These are phyloP conservation scores for Falco biarmicus DNA, from an alignment of 2,797 vertebrate species.

Conservation along the genomic window DNA sequence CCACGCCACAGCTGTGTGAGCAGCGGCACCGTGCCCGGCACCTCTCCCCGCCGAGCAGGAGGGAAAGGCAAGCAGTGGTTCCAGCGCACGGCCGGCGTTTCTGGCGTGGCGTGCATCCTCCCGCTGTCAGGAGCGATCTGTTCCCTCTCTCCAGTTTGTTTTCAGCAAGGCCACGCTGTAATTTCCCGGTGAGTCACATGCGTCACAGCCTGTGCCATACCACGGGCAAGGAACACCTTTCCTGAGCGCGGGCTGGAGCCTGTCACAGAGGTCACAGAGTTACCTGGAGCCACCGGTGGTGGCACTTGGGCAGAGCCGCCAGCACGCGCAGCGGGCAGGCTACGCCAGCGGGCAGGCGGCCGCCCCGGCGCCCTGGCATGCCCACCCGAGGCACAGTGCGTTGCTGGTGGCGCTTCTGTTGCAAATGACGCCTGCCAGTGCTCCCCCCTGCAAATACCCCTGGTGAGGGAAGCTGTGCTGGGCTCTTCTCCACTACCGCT, in stretches of 20 bases:
- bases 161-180: not conserved
- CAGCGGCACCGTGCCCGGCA: not conserved
- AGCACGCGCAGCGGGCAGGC: not conserved
- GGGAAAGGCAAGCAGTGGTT: not conserved
- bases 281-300: too few relatives aligned
- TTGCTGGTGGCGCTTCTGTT: not conserved
- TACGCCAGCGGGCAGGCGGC: too few relatives aligned
- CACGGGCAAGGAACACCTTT: not conserved
- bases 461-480: too few relatives aligned
- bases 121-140: not conserved
- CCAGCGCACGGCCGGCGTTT: too few relatives aligned
- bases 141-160: not conserved
- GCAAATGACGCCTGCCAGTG: not conserved
- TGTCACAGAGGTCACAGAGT: not conserved
- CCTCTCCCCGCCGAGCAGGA: not conserved
- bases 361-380: not conserved
- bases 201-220: not conserved
- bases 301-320: not conserved
- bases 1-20: not conserved
- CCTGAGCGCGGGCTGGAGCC: not conserved
- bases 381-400: rapidly evolving
- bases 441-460: not conserved
- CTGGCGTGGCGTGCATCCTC: not conserved
- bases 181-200: not conserved
- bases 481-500: not conserved